A percentile compares a stretch with the other conserved stretches of the same genome.
Conservation (phyloP, 1,140 invertebrate genomes). For the Lysiphlebus fabarum region DNA sequence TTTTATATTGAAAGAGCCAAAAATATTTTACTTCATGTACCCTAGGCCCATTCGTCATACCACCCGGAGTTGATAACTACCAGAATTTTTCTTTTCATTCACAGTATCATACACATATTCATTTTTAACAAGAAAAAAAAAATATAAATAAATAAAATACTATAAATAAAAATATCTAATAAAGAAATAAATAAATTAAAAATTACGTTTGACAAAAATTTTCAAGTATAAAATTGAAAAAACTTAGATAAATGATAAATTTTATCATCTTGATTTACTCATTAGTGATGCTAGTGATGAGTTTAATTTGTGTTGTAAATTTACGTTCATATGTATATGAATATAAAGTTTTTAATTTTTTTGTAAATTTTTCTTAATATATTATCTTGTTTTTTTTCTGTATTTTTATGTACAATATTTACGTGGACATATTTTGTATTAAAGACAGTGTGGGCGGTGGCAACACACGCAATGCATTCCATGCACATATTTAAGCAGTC, state of each 20-base stretch:
- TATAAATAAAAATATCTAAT: not conserved
- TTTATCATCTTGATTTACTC: slow-evolving; percentile 44
- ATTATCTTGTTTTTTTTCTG: not conserved
- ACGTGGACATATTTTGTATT: not conserved
- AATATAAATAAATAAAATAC: not conserved
- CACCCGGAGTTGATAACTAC: slow-evolving; percentile 24
- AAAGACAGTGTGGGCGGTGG: slow-evolving; percentile 37
- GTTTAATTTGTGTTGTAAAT: slow-evolving; percentile 50
- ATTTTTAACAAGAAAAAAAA: slow-evolving; percentile 5
- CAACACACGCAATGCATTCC: slow-evolving; percentile 31
- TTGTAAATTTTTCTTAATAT: not conserved
- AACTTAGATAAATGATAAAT: slow-evolving; percentile 20
- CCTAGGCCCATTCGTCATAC: slow-evolving; percentile 21
- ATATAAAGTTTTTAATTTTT: not conserved
- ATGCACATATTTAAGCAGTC: slow-evolving; percentile 30
- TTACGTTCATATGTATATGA: slow-evolving; percentile 20
- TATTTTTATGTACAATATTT: not conserved
- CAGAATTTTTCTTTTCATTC: slow-evolving; percentile 7
- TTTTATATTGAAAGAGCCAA: not conserved
- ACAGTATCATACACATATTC: slow-evolving; percentile 1
- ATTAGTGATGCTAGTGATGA: slow-evolving; percentile 54
- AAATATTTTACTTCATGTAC: slow-evolving; percentile 23
- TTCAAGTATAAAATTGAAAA: not conserved
- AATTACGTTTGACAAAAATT: too few relatives aligned
- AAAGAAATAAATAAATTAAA: not conserved